A percentile compares a stretch with the other conserved stretches of the same genome.
Conservation (phyloP, 1,140 invertebrate genomes). For the Papilio dardanus region DNA sequence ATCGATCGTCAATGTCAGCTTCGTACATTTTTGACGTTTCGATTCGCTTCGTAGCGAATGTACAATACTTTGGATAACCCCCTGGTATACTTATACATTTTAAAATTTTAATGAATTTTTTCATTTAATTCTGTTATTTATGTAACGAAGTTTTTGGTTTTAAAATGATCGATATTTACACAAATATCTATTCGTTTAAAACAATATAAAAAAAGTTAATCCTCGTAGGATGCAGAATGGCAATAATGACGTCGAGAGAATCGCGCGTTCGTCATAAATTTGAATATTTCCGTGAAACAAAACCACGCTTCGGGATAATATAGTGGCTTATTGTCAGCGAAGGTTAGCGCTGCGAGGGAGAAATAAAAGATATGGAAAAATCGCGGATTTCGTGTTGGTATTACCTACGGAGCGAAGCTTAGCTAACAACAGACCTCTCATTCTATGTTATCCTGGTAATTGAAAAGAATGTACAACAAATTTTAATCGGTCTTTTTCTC, state of each 20-base stretch:
- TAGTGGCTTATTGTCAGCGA: slow-evolving; percentile 72
- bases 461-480: no score
- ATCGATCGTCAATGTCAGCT: no score
- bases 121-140: no score
- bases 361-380: slow-evolving; percentile 65
- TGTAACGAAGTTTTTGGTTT: neutral
- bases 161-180: neutral
- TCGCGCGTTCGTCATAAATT: slow-evolving; percentile 70
- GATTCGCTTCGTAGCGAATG: no score
- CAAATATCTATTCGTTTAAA: slow-evolving; percentile 34
- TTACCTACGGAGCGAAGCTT: slow-evolving; percentile 48
- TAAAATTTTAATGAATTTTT: no score
- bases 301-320: slow-evolving; percentile 62
- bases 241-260: slow-evolving; percentile 62
- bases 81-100: no score
- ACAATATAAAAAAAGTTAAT: slow-evolving; percentile 55
- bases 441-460: neutral
- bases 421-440: slow-evolving; percentile 16
- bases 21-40: no score
- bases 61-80: no score
- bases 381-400: slow-evolving; percentile 62
- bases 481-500: no score
- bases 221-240: slow-evolving; percentile 48
- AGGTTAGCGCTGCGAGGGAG: slow-evolving; percentile 44
- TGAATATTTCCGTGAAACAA: slow-evolving; percentile 73